These are phyloP conservation scores for Rhynchomys soricoides DNA, from an alignment of 2,113 vertebrate genomes.

Conservation along the genomic window DNA sequence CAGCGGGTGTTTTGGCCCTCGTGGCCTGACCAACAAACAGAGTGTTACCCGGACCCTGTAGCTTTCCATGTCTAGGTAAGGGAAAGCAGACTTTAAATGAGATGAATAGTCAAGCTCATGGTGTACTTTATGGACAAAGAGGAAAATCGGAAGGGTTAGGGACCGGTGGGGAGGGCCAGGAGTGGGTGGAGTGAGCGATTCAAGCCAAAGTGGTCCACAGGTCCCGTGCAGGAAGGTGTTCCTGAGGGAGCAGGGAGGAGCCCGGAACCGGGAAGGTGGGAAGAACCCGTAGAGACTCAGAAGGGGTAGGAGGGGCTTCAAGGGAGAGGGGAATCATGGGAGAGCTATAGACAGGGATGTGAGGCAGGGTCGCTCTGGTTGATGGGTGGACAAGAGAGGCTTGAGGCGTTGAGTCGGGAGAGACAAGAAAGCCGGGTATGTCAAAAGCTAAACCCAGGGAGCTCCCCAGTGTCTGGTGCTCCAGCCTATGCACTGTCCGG, in stretches of 20 bases:
- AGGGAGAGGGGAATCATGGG: background rate
- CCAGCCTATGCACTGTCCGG: background rate
- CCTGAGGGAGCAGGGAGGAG: background rate
- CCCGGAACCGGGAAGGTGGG: fast-evolving
- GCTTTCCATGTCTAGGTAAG: background rate
- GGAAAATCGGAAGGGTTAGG: background rate
- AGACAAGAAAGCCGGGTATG: fast-evolving
- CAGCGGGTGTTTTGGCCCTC: fast-evolving
- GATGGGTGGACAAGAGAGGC: background rate
- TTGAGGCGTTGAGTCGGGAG: background rate
- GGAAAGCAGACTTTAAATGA: background rate
- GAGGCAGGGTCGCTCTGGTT: background rate
- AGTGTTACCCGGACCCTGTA: background rate
- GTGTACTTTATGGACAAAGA: fast-evolving
- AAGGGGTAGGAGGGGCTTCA: background rate
- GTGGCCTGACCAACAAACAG: background rate
- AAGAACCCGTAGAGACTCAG: fast-evolving
- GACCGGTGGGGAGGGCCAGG: background rate
- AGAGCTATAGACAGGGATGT: background rate
- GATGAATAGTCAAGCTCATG: background rate
- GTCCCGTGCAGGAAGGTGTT: background rate
- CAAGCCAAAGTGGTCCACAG: background rate
- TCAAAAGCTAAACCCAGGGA: background rate
- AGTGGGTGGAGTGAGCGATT: background rate
- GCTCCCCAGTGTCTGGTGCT: too few relatives aligned